Evolutionary conservation across 2,797 vertebrate genomes (phyloP).

Genomic region (Varecia variegata): DNA sequence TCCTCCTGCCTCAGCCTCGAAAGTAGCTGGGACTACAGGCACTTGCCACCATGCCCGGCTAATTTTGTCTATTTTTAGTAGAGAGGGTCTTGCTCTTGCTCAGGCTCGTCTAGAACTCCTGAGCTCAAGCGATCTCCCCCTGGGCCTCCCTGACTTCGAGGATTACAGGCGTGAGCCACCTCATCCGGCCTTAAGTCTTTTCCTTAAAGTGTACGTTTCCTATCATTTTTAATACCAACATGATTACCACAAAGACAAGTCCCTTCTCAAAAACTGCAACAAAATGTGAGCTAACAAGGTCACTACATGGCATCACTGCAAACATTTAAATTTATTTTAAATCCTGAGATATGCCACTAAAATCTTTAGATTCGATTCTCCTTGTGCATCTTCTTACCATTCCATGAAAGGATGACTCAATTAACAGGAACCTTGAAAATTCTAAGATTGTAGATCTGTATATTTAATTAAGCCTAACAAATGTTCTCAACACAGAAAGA

Average conservation of each 20-base stretch:
- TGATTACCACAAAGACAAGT: background rate
- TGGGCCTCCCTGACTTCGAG: no score
- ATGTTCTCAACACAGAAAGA: background rate
- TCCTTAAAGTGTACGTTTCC: background rate
- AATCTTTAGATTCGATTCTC: background rate
- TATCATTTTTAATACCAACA: background rate
- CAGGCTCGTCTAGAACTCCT: no score
- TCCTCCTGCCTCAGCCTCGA: no score
- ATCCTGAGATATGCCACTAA: conserved; percentile 8
- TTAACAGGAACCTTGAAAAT: background rate
- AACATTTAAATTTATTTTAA: conserved; percentile 25
- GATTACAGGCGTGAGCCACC: no score
- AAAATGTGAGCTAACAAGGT: background rate
- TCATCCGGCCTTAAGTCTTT: background rate
- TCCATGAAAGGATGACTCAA: background rate
- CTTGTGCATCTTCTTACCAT: background rate
- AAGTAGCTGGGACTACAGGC: no score
- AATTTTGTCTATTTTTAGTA: no score
- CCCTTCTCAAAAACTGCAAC: background rate
- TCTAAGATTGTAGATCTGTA: background rate
- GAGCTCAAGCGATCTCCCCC: no score
- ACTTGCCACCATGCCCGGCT: no score
- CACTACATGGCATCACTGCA: background rate
- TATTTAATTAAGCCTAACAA: background rate
- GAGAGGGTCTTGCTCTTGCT: no score